A percentile compares a stretch with the other conserved stretches of the same genome.
These are phyloP conservation scores for Antitype chi DNA, from an alignment of 2,888 invertebrate genomes.

Conservation along the genomic window DNA sequence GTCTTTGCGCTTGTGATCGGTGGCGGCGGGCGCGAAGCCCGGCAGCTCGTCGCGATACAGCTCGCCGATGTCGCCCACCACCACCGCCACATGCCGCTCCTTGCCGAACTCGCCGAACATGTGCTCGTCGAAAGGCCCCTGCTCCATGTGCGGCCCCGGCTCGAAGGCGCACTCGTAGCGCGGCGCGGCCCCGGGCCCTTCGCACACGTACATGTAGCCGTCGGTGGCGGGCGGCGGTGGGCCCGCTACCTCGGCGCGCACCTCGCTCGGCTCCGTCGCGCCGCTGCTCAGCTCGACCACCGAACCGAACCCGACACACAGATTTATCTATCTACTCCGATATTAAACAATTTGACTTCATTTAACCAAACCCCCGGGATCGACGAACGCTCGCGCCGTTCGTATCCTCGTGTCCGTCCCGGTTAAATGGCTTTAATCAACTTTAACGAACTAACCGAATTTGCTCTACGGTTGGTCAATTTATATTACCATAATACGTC, in stretches of 20 bases:
- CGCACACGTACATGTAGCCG: constrained; percentile 89
- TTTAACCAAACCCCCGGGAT: constrained; percentile 86
- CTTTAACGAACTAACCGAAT: constrained; percentile 91
- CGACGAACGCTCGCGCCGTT: constrained; percentile 88
- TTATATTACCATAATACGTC: constrained; percentile 90
- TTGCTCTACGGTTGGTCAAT: constrained; percentile 90
- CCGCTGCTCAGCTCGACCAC: constrained; percentile 69
- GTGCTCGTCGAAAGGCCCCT: constrained; percentile 93
- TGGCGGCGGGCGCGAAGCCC: constrained; percentile 73
- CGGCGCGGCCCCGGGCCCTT: constrained; percentile 76
- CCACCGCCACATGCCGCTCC: constrained; percentile 87
- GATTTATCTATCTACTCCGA: constrained; percentile 80
- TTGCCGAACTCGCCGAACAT: constrained; percentile 94
- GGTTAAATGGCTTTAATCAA: constrained; percentile 91
- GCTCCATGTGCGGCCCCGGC: constrained; percentile 91
- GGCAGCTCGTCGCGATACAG: constrained; percentile 87
- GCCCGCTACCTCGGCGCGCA: constrained; percentile 87
- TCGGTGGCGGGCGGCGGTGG: constrained; percentile 87
- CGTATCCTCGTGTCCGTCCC: constrained; percentile 88
- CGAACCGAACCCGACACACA: constrained; percentile 72
- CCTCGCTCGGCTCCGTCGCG: constrained; percentile 88
- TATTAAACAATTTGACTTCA: constrained; percentile 90
- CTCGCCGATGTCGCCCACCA: constrained; percentile 88
- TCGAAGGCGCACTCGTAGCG: constrained; percentile 88
- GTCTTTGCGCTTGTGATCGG: constrained; percentile 84